Conservation (phyloP, 2,797 vertebrate species). For the Simalia tracyae region DNA sequence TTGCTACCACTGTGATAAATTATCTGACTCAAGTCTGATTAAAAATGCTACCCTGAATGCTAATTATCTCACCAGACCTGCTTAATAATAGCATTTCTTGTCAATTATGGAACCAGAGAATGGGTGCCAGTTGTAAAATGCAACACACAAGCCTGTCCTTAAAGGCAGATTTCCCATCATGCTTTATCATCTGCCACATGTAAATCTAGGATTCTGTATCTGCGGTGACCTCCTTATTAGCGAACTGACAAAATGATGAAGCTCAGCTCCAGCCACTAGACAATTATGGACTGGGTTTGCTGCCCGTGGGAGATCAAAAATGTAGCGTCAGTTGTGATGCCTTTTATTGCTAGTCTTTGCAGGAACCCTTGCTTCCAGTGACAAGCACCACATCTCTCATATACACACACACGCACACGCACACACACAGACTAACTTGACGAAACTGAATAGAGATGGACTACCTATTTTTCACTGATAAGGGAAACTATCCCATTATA, state of each 20-base stretch:
- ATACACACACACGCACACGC: no score
- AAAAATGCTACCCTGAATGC: conserved; percentile 80
- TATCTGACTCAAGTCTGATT: conserved; percentile 81
- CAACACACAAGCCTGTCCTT: conserved; percentile 51
- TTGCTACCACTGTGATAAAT: conserved; percentile 83
- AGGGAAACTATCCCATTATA: not conserved
- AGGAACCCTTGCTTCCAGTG: conserved; percentile 33
- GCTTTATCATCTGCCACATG: conserved; percentile 75
- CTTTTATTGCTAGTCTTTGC: conserved; percentile 68
- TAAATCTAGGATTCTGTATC: conserved; percentile 76
- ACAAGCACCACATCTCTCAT: not conserved
- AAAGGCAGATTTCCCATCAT: conserved; percentile 71
- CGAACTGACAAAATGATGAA: conserved; percentile 82
- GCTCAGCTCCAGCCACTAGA: conserved; percentile 72
- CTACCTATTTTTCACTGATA: not conserved
- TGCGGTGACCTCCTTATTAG: conserved; percentile 80
- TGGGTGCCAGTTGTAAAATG: conserved; percentile 75
- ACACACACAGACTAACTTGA: no score
- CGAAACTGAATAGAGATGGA: not conserved
- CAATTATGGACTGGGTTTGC: conserved; percentile 72
- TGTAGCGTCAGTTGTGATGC: conserved; percentile 71
- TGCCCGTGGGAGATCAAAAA: conserved; percentile 73
- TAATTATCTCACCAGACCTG: conserved; percentile 80
- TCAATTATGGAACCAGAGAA: conserved; percentile 79
- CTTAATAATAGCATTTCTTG: conserved; percentile 79